Conservation (phyloP, 2,888 invertebrate species). For the Arge pagana region DNA sequence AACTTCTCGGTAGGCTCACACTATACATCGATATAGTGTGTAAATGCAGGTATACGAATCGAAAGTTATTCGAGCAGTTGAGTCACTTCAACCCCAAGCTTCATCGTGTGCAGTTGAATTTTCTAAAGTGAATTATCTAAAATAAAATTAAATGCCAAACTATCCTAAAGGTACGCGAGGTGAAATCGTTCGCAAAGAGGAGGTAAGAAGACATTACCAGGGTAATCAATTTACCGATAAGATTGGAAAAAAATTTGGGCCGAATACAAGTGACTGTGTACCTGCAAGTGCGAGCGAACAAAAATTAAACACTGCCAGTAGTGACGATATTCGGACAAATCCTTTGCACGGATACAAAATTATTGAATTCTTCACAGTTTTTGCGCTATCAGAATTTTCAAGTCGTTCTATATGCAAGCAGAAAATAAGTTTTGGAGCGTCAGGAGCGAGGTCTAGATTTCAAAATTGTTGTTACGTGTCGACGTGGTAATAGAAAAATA, state of each 20-base stretch:
- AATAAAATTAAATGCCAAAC: background rate
- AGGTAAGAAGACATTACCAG: background rate
- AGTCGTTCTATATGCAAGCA: constrained; percentile 22
- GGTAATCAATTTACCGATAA: constrained; percentile 18
- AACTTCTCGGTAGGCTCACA: too few species aligned
- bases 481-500: constrained; percentile 25
- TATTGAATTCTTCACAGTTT: constrained; percentile 15
- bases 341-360: constrained; percentile 4
- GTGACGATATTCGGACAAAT: constrained; percentile 3
- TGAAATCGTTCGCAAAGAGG: constrained; percentile 1
- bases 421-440: constrained; percentile 25
- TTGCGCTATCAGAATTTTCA: constrained; percentile 19
- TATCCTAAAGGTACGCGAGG: background rate
- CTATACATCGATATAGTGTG: too few species aligned
- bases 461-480: constrained; percentile 26
- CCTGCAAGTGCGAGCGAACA: constrained; percentile 7
- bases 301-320: constrained; percentile 1
- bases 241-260: constrained; percentile 16
- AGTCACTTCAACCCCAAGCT: too few species aligned
- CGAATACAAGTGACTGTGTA: constrained; percentile 18
- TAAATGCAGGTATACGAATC: too few species aligned
- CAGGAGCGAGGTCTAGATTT: constrained; percentile 29
- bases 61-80: too few species aligned
- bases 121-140: background rate
- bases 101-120: too few species aligned